Evolutionary conservation across 2,888 invertebrate genomes (phyloP), one percentile per base, ranked within the genome.

Genomic region (Polymixis lichenea): DNA sequence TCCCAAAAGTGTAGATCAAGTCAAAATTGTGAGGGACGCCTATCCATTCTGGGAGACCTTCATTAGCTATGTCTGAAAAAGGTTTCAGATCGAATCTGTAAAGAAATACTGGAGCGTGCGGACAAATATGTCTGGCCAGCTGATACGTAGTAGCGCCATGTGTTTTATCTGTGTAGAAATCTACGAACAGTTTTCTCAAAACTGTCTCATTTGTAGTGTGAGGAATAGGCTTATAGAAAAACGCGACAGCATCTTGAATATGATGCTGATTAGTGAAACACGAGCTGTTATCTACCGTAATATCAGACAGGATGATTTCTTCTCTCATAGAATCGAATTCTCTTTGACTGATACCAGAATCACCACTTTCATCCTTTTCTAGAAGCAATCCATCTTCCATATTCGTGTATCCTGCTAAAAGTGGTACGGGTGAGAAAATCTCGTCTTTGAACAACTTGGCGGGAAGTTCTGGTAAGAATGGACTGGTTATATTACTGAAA

Each of bases 11-110:
- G 91, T 98, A 98, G 68, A 98, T 98, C 82, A 98, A 96, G 92
- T 98, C 98, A 86, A 97, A 98, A 92, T 98, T 97, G 91, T 98
- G 98, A 1, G 98, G 98, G 0, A 98, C 98, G 28, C 97, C 97
- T 0, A 98, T 97, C 98, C 98, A 98, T 65, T 97, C 97, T 0
- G 98, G 98, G 46, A 98, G 96, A 70, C 97, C 97, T 51, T 97
- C 97, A 65, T 97, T 97, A 6, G 97, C 97, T 49, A 97, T 95
- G 67, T 96, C 94, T 0, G 98, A 98, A 87, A 97, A 97, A 0
- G 98, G 98, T 85, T 98, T 98, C 86, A 97, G 95, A 92, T 98
- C 98, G 90, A 98, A 98, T 86, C 98, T 96, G 90, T 98, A 98
- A 3, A 98, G 96, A 89, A 97, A 98, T 4, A 98, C 97, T 7